Conservation (phyloP, 2,888 invertebrate species). For the Andricus quercusramuli region DNA sequence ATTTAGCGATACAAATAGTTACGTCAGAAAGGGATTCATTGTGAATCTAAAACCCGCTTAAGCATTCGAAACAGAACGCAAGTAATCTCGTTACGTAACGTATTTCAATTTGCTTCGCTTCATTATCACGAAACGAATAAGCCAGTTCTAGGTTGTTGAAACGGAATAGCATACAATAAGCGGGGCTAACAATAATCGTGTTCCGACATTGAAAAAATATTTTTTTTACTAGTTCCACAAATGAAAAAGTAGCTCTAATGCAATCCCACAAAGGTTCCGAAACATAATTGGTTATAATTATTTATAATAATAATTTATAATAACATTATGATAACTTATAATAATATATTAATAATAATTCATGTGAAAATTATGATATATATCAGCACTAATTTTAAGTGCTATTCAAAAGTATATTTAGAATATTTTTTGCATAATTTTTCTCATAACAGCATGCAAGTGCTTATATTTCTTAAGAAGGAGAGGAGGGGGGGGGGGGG, state of each 20-base stretch:
- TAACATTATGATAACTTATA: too few species aligned
- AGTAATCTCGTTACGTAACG: constrained; percentile 12
- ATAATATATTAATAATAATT: too few species aligned
- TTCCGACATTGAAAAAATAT: neutral
- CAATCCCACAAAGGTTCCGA: neutral
- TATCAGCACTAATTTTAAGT: too few species aligned
- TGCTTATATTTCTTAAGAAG: too few species aligned
- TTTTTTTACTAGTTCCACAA: neutral
- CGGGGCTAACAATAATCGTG: neutral
- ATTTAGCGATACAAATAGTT: constrained; percentile 13
- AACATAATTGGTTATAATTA: too few species aligned
- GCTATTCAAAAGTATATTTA: too few species aligned
- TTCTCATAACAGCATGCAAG: too few species aligned
- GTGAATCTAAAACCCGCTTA: constrained; percentile 8
- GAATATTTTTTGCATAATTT: too few species aligned
- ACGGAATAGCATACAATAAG: neutral
- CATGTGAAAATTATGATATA: too few species aligned
- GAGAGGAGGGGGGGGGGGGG: too few species aligned
- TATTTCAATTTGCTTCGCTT: constrained; percentile 16
- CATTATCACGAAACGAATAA: constrained; percentile 1
- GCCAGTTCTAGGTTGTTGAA: neutral
- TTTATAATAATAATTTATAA: too few species aligned
- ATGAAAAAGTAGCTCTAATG: neutral
- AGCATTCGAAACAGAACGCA: neutral
- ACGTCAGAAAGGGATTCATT: neutral